Base-by-base conservation (phyloP, 2,888 invertebrate genomes). In the Lasius fuliginosus region DNA sequence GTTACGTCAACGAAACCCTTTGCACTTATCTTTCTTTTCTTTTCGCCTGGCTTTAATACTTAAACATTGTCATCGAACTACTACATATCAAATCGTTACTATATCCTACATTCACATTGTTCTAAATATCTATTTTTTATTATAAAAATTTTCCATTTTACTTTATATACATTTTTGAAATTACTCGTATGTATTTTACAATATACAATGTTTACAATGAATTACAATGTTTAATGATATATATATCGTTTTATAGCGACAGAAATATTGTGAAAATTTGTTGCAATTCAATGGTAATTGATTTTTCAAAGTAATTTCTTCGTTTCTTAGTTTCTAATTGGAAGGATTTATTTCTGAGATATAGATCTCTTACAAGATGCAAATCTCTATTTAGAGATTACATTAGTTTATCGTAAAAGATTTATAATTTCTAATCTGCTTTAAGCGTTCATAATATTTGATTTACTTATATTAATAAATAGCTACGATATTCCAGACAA, bases 1-100 rank as follows among this genome's bases (percentile, higher is more conserved):
- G 87, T 89, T 89, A 89, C 86, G 87, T 87, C 86, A 88, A 90
- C 88, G 86, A 85, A 86, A 79, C 42, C 56, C 67, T 67, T 40
- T n/a, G 27, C 27, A 46, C 82, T 56, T 9, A 30, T 58, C 27
- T 33, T 53, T 27, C 27, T 49, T 42, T 75, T 40, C 42, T 36
- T 69, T 40, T 27, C 11, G 12, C 27, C 11, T 3, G 40, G 9
- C 12, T 30, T 42, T 46, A 15, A 77, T 58, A 68, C 71, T 71
- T 30, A 36, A 76, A 30, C 46, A 30, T 46, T 18, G 60, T 73
- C 60, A 73, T 67, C 23, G 15, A n/a, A 65, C 15, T 18, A n/a
- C 49, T 49, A 53, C n/a, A 49, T 36, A 36, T 53, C 46, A 4
- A 46, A 15, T 46, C 8, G 1, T 77, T 27, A 40, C 12, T 75